phyloP scores from a whole-genome alignment of 2,113 vertebrate genomes.

The Arenaria interpres region DNA sequence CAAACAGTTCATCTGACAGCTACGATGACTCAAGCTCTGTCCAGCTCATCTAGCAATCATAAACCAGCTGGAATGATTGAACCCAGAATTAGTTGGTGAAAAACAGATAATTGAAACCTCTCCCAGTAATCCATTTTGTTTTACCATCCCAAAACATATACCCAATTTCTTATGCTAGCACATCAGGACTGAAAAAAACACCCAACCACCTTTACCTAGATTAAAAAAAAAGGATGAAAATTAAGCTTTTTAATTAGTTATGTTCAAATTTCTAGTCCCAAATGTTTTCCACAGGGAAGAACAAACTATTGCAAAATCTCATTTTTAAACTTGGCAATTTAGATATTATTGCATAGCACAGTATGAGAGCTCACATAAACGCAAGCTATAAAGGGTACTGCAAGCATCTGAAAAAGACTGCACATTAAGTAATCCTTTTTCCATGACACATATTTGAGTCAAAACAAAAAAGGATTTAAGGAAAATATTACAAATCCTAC shows the following conservation, averaged over 20 bases:
- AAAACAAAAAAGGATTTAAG: neutral
- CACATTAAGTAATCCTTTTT: neutral
- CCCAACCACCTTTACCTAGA: neutral
- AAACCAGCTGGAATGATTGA: slow-evolving; percentile 28
- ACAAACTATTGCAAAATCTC: neutral
- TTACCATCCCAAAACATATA: neutral
- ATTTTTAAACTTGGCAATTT: neutral
- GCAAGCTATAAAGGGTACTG: neutral
- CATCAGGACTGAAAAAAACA: neutral
- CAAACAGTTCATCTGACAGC: slow-evolving; percentile 15
- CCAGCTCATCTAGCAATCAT: neutral
- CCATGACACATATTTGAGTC: neutral
- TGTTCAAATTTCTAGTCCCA: neutral
- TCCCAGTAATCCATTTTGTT: neutral
- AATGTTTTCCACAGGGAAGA: neutral
- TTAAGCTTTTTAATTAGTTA: neutral
- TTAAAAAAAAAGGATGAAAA: neutral
- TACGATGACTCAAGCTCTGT: neutral
- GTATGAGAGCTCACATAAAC: neutral
- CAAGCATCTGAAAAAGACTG: neutral
- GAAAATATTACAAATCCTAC: neutral
- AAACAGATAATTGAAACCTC: neutral
- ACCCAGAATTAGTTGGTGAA: neutral
- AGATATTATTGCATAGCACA: neutral
- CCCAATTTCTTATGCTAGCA: neutral